Evolutionary conservation across 1,140 invertebrate genomes (phyloP).

Genomic region (Brachionus manjavacas): DNA sequence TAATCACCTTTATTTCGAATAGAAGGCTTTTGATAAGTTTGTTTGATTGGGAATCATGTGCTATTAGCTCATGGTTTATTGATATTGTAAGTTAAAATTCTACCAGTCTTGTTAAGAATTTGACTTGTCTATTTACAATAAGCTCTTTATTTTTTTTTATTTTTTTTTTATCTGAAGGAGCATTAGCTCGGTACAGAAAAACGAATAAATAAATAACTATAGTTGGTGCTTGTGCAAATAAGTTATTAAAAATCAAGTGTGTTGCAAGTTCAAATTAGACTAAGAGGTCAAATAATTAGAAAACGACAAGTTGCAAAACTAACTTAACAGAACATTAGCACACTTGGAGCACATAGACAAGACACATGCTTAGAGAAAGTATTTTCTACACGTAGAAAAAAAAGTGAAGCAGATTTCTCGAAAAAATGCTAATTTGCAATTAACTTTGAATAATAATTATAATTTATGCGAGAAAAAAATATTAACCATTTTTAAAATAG

Average conservation of each 20-base stretch:
- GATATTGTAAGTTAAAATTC: neutral
- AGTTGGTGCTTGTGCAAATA: no score
- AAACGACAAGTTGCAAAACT: neutral
- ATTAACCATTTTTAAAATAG: neutral
- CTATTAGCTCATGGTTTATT: neutral
- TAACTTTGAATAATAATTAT: neutral
- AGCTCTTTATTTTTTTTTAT: neutral
- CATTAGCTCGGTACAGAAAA: no score
- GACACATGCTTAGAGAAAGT: neutral
- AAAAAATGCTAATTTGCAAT: neutral
- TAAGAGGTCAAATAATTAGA: no score
- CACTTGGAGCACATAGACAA: neutral
- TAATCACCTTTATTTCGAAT: no score
- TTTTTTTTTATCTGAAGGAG: no score
- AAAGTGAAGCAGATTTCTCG: neutral
- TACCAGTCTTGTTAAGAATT: neutral
- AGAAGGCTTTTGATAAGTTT: neutral
- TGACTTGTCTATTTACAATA: neutral
- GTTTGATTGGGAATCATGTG: neutral
- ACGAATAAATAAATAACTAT: no score
- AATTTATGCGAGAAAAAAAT: neutral
- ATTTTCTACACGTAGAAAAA: neutral
- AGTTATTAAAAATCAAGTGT: no score
- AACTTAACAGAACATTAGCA: neutral
- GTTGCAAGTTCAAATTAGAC: no score